Evolutionary conservation across 2,113 vertebrate species (phyloP), one percentile per base, ranked within the genome.

Genomic region (Cyanoramphus novaezelandiae): DNA sequence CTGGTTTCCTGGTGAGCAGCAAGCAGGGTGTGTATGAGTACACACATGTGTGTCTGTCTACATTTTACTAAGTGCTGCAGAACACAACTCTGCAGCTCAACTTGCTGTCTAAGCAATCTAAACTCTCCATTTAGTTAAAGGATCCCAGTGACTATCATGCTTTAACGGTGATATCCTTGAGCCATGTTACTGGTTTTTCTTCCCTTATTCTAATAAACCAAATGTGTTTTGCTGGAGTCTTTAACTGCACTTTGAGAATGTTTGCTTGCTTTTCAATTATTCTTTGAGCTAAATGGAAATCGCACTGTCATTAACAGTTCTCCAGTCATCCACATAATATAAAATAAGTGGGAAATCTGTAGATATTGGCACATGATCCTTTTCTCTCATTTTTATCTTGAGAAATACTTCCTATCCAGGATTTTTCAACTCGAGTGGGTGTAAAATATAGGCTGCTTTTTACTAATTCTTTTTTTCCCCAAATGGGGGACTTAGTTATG

Each of bases 301-400:
- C 33, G 82, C 28, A 25, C 31, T 59, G 21, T 47, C 49, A 59
- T 29, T 57, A 46, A 5, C 7, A 57, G 21, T 49, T 82, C 89
- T 49, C 1, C 41, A 67, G 69, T 53, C 35, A 65, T 11, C 28
- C 18, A 62, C 0, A 0, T 63, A 13, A 55, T 63, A 11, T 44
- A 29, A 88, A 75, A 29, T 67, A 46, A 67, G 37, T 39, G 49
- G 64, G 4, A 77, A 83, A 46, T 24, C 28, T 24, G 2, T 6
- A 4, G 41, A 3, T 47, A 12, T 68, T 68, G 19, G 20, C 21
- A 81, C 17, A 28, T 60, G 17, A 23, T 24, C 43, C 27, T 69
- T 91, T 93, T 47, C 17, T 76, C 18, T 53, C 6, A 7, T 75
- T 83, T 37, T 27, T 20, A 20, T 31, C 47, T 49, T 85, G 46